phyloP scores from a whole-genome alignment of 2,113 vertebrate species.

The Callorhinus ursinus region DNA sequence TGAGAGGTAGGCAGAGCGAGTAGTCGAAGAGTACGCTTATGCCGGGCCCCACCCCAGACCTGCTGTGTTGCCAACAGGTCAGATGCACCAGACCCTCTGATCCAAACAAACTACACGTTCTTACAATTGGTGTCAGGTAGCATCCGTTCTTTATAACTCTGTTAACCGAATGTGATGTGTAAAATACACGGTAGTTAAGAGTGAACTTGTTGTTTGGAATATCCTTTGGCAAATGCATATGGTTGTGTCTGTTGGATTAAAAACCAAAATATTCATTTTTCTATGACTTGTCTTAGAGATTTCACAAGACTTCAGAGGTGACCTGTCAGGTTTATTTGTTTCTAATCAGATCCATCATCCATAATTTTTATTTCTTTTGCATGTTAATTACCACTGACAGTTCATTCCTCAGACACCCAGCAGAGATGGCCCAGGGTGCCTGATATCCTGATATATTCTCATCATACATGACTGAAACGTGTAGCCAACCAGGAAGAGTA shows the following conservation, averaged over 20 bases:
- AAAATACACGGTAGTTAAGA: neutral
- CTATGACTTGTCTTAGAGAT: neutral
- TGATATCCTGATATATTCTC: neutral
- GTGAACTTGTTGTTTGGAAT: neutral
- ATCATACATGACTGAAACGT: neutral
- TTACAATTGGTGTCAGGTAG: neutral
- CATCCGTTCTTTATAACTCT: neutral
- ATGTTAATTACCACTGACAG: constrained; percentile 47
- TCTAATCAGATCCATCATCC: constrained; percentile 37
- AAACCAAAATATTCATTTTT: neutral
- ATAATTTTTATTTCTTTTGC: neutral
- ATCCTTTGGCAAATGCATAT: neutral
- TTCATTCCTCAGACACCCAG: neutral
- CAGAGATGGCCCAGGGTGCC: neutral
- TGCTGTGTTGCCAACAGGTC: neutral
- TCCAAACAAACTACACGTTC: neutral
- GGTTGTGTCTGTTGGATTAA: neutral
- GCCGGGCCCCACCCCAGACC: too few relatives aligned
- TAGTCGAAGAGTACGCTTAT: fast-evolving
- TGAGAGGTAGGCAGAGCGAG: neutral
- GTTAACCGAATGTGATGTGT: neutral
- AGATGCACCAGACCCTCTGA: neutral
- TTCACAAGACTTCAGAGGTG: constrained; percentile 48
- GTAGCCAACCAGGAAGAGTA: neutral
- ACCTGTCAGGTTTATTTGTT: constrained; percentile 36